A percentile compares a stretch with the other conserved stretches of the same genome.
Evolutionary conservation across 2,113 vertebrate species (phyloP).

Genomic region (Heterochromis multidens): DNA sequence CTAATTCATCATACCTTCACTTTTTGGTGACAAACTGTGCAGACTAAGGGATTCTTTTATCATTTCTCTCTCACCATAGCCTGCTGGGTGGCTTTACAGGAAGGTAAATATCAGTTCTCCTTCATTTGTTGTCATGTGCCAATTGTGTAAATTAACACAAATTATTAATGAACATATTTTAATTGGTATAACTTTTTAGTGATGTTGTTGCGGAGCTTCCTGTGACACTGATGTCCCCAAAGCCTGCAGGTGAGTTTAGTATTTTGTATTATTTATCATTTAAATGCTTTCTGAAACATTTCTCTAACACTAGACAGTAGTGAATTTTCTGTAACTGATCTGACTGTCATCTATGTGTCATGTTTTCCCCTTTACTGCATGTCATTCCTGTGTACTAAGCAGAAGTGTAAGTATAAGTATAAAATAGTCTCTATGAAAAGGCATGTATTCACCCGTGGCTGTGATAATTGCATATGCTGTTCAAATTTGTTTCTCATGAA

Average conservation of each 20-base stretch:
- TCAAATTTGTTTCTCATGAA: conserved; percentile 3
- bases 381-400: conserved; percentile 10
- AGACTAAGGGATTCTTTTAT: neutral
- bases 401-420: conserved; percentile 80
- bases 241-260: conserved; percentile 73
- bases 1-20: neutral
- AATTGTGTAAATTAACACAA: neutral
- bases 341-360: neutral
- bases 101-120: conserved; percentile 73
- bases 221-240: conserved; percentile 85
- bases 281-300: neutral
- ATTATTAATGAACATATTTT: neutral
- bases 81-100: conserved; percentile 83
- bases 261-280: neutral
- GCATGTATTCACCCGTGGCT: neutral
- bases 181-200: conserved; percentile 54
- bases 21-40: neutral
- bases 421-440: neutral
- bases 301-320: neutral
- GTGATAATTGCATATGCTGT: neutral
- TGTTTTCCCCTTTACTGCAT: neutral
- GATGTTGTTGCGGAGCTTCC: conserved; percentile 84
- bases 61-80: conserved; percentile 56
- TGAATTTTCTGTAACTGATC: neutral
- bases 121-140: neutral